A percentile compares a stretch with the other conserved stretches of the same genome.
Conservation (phyloP, 2,113 vertebrate species). For the Canis aureus region DNA sequence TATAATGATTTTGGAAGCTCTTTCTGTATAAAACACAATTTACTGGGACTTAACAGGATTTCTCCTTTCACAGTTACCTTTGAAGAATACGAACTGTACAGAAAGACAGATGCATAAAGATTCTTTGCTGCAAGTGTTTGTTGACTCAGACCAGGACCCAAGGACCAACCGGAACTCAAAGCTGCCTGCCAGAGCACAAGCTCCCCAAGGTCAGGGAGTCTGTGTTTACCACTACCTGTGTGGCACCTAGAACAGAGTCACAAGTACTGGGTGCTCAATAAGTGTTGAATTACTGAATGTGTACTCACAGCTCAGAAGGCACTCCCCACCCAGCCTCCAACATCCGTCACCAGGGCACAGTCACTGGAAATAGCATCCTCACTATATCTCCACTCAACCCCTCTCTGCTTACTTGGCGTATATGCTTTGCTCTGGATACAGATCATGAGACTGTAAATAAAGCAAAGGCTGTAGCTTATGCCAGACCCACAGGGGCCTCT, state of each 20-base stretch:
- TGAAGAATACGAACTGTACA: not conserved
- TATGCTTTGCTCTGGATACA: not conserved
- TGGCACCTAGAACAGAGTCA: not conserved
- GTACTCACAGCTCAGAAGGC: not conserved
- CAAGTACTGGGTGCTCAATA: not conserved
- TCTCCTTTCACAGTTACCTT: constrained; percentile 2
- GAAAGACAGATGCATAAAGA: not conserved
- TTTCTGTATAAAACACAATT: not conserved
- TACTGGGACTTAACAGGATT: constrained; percentile 21
- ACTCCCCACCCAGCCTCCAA: not conserved
- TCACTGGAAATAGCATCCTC: not conserved
- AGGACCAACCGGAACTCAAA: not conserved
- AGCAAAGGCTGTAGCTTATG: not conserved
- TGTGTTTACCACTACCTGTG: not conserved
- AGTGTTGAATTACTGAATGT: not conserved
- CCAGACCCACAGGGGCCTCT: not conserved
- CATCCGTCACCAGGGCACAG: not conserved
- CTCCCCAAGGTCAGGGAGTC: not conserved
- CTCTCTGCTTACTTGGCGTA: not conserved
- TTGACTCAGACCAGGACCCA: not conserved
- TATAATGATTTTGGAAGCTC: constrained; percentile 15
- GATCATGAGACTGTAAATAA: not conserved
- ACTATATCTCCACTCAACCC: not conserved
- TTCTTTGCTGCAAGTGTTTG: no score
- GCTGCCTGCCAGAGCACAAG: not conserved